Evolutionary conservation across 2,113 vertebrate genomes (phyloP).

Genomic region (Mustela nigripes): DNA sequence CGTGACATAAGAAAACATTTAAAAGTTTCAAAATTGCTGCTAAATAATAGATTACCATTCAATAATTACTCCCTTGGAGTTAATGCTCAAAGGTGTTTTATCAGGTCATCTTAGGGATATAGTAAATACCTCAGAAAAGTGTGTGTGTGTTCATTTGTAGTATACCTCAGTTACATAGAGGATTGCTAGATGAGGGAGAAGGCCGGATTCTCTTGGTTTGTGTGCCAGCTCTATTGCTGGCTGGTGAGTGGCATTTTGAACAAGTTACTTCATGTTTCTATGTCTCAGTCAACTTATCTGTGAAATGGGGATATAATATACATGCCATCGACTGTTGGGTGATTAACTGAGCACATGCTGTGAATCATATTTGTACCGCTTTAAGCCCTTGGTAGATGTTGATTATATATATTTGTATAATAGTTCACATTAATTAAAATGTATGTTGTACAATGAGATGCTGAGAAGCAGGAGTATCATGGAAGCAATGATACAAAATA

Average conservation of each 20-base stretch:
- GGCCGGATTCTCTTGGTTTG: not conserved
- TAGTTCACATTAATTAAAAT: not conserved
- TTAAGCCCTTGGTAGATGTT: not conserved
- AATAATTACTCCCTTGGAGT: not conserved
- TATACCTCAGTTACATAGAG: not conserved
- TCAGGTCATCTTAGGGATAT: accelerated
- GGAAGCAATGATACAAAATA: not conserved
- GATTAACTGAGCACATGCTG: not conserved
- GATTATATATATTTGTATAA: not conserved
- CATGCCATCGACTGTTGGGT: not conserved
- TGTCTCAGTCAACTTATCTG: not conserved
- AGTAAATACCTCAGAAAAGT: not conserved
- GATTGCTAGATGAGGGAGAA: not conserved
- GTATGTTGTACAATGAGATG: not conserved
- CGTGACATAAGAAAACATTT: not conserved
- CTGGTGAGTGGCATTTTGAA: not conserved
- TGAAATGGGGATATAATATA: not conserved
- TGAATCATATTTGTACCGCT: not conserved
- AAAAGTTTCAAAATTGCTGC: not conserved
- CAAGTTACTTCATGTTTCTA: not conserved
- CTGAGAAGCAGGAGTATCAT: not conserved
- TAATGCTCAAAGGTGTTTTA: not conserved
- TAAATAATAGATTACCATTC: not conserved
- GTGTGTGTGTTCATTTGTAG: not conserved
- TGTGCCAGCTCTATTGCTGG: not conserved